Percentiles rank a stretch among this genome's conserved stretches.
These are phyloP conservation scores for Mesembrinibis cayennensis DNA, from an alignment of 2,113 vertebrate genomes.

Conservation along the genomic window DNA sequence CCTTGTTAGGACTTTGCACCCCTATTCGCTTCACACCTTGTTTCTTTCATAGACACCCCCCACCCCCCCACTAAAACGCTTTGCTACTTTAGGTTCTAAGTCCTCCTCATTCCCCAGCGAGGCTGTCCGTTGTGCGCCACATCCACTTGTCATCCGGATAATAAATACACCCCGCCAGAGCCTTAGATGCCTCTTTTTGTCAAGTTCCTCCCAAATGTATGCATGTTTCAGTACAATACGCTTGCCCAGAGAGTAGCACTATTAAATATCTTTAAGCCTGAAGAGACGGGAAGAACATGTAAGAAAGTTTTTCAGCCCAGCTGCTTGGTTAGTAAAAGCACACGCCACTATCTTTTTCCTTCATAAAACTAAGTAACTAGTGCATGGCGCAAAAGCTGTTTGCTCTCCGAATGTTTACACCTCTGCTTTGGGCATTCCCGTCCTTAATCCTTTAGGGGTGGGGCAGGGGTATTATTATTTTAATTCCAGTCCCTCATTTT, in stretches of 20 bases:
- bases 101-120: too few relatives aligned
- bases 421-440: constrained; percentile 9
- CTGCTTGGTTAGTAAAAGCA: background rate
- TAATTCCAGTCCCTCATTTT: background rate
- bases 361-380: background rate
- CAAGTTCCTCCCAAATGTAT: background rate
- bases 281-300: background rate
- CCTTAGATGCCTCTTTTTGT: background rate
- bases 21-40: background rate
- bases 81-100: background rate
- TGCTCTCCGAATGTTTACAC: background rate
- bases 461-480: background rate
- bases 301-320: background rate
- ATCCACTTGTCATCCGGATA: background rate
- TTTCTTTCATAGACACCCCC: background rate
- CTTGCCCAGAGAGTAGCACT: background rate
- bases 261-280: background rate
- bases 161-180: background rate
- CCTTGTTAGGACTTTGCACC: rapidly evolving
- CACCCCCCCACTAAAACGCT: background rate
- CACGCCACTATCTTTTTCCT: background rate
- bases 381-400: background rate
- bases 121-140: background rate
- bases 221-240: background rate
- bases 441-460: background rate